Evolutionary conservation across 2,888 invertebrate species (phyloP).

Genomic region (Glyphotaelius pellucidus): DNA sequence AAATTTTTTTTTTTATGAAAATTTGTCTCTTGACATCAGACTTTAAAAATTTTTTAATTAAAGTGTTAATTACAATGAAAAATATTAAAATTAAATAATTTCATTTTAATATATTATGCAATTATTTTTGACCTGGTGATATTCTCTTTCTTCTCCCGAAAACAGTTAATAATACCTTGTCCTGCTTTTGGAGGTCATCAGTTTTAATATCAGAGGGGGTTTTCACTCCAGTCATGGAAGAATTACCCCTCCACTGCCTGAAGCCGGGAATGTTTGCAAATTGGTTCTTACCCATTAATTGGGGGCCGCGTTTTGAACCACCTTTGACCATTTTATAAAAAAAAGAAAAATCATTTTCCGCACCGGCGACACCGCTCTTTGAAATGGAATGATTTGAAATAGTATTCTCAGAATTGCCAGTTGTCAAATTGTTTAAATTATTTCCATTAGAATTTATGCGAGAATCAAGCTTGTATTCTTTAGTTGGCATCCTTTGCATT

Average conservation of each 20-base stretch:
- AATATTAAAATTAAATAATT: not conserved
- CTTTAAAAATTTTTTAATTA: too few relatives aligned
- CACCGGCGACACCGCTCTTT: constrained; percentile 14
- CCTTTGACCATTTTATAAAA: constrained; percentile 51
- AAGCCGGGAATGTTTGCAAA: constrained; percentile 9
- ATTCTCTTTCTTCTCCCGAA: constrained; percentile 14
- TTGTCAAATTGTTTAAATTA: constrained; percentile 36
- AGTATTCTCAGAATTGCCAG: not conserved
- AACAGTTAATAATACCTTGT: not conserved
- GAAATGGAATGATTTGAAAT: constrained; percentile 38
- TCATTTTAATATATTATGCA: not conserved
- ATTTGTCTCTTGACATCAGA: too few relatives aligned
- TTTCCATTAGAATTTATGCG: constrained; percentile 47
- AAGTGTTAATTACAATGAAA: not conserved
- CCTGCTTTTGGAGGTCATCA: not conserved
- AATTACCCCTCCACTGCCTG: constrained; percentile 33
- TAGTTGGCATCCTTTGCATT: constrained; percentile 14
- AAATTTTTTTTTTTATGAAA: too few relatives aligned
- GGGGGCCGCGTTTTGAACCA: constrained; percentile 23
- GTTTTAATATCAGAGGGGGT: not conserved
- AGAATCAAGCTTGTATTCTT: constrained; percentile 8
- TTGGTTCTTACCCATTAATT: constrained; percentile 14
- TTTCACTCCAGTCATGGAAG: constrained; percentile 21
- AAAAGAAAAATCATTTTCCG: constrained; percentile 53
- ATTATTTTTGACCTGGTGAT: constrained; percentile 17